Percentiles rank a stretch among this genome's conserved stretches.
phyloP scores from a whole-genome alignment of 2,888 invertebrate genomes.

The Mesorhabditis sp. region DNA sequence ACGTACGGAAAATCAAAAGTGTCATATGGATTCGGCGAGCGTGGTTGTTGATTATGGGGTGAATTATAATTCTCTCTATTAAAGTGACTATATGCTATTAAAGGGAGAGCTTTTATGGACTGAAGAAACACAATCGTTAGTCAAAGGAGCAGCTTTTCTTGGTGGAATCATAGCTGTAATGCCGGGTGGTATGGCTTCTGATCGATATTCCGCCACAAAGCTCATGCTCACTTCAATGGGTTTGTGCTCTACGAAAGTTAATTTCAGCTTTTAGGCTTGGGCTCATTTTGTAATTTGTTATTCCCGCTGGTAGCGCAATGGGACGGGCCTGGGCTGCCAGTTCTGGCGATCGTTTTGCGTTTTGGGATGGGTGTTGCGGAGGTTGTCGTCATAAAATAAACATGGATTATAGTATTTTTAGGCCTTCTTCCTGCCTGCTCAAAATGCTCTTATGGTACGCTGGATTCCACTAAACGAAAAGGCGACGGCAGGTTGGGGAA shows the following conservation, averaged over 20 bases:
- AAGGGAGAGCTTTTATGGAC: neutral
- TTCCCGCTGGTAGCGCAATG: neutral
- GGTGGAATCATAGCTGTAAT: neutral
- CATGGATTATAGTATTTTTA: neutral
- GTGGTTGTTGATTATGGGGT: neutral
- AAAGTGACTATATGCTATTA: too few species aligned
- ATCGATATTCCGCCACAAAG: neutral
- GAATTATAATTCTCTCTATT: too few species aligned
- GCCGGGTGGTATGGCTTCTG: neutral
- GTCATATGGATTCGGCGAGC: neutral
- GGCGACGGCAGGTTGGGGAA: neutral
- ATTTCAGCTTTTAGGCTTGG: neutral
- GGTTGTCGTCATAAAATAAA: neutral
- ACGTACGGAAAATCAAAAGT: neutral
- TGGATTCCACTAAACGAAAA: constrained; percentile 1
- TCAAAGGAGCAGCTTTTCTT: neutral
- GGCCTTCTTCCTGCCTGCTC: neutral
- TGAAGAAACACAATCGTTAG: neutral
- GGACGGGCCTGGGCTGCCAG: neutral
- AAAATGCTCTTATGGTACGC: neutral
- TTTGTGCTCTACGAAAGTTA: neutral
- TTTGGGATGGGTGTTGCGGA: neutral
- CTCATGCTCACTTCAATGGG: neutral
- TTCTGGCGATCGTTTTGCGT: neutral
- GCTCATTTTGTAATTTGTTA: neutral